These are phyloP conservation scores for Pandemis cinnamomeana DNA, from an alignment of 2,888 invertebrate genomes.

Conservation along the genomic window DNA sequence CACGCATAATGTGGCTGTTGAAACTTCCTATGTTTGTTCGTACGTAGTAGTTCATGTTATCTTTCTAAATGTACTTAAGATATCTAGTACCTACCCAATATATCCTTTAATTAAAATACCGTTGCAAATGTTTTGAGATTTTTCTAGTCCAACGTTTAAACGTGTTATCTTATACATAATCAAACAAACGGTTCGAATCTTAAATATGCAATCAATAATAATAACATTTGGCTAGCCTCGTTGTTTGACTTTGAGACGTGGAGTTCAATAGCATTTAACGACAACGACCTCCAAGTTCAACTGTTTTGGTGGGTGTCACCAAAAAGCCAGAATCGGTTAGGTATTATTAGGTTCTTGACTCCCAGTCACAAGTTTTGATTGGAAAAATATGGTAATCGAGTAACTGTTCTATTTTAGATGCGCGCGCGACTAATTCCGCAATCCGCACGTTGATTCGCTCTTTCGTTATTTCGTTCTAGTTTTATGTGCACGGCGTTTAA, in stretches of 20 bases:
- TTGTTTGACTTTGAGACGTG: slow-evolving; percentile 38
- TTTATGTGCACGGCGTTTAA: slow-evolving; percentile 12
- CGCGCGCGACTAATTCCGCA: slow-evolving; percentile 15
- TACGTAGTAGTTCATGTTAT: too few relatives aligned
- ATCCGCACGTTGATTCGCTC: slow-evolving; percentile 20
- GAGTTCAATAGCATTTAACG: slow-evolving; percentile 42
- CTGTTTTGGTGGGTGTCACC: slow-evolving; percentile 34
- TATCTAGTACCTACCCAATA: not conserved
- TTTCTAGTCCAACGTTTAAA: slow-evolving; percentile 5
- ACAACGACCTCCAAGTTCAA: slow-evolving; percentile 40
- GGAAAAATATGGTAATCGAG: slow-evolving; percentile 36
- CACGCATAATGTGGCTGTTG: not conserved
- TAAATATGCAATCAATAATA: slow-evolving; percentile 37
- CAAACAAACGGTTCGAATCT: slow-evolving; percentile 22
- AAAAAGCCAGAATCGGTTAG: slow-evolving; percentile 28
- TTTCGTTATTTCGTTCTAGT: slow-evolving; percentile 30
- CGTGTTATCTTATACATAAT: slow-evolving; percentile 28
- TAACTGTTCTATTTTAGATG: slow-evolving; percentile 29
- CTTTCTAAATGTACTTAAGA: too few relatives aligned
- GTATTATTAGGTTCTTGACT: slow-evolving; percentile 39
- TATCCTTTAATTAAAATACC: not conserved
- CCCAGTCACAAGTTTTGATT: slow-evolving; percentile 29
- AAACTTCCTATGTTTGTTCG: not conserved
- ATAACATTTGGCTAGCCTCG: slow-evolving; percentile 32
- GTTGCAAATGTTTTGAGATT: slow-evolving; percentile 9